phyloP scores from a whole-genome alignment of 1,140 invertebrate genomes.

The Cherax destructor region DNA sequence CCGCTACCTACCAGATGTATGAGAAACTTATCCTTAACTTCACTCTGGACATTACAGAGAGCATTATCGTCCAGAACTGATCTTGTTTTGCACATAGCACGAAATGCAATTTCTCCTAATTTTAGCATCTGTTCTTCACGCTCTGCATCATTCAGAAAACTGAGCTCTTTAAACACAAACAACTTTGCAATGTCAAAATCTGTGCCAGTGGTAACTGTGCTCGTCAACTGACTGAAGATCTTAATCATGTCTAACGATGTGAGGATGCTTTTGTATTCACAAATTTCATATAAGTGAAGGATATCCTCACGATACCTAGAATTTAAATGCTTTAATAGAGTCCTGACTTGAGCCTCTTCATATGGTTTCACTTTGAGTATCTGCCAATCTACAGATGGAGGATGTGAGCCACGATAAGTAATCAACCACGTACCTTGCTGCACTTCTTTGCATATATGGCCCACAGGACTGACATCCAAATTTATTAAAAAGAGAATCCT shows the following conservation, averaged over 20 bases:
- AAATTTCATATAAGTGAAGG: background rate
- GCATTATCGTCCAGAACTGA: background rate
- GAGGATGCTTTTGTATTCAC: slow-evolving; percentile 17
- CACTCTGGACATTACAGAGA: background rate
- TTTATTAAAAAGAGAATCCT: slow-evolving; percentile 12
- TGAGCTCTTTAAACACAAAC: background rate
- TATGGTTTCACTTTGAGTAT: slow-evolving; percentile 5
- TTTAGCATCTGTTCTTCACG: background rate
- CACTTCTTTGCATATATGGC: background rate
- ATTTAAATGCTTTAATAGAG: background rate
- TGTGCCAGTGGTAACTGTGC: background rate
- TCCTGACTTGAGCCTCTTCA: background rate
- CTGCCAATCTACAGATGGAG: background rate
- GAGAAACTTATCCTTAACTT: background rate
- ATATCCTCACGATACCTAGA: background rate
- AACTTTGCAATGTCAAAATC: slow-evolving; percentile 1
- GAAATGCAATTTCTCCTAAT: background rate
- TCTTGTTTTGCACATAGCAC: background rate
- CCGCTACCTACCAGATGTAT: background rate
- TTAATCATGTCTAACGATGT: slow-evolving; percentile 9
- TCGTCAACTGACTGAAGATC: background rate
- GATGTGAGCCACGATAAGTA: background rate
- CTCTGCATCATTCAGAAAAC: background rate
- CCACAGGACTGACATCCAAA: background rate
- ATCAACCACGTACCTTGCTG: background rate